These are phyloP conservation scores for Apodemus sylvaticus DNA, from an alignment of 2,113 vertebrate genomes.

Conservation along the genomic window DNA sequence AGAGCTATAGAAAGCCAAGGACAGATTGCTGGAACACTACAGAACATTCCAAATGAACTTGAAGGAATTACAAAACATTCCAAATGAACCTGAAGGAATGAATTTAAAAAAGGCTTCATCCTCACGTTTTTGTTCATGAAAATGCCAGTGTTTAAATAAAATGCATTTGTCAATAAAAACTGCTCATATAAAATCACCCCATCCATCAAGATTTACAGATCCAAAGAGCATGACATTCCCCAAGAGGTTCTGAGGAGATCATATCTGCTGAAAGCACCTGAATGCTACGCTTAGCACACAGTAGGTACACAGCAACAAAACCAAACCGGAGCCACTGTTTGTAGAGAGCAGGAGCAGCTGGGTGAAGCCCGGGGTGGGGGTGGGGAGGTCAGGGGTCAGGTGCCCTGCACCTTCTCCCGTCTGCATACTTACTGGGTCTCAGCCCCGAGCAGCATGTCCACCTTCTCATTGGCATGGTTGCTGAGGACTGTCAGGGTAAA, in stretches of 20 bases:
- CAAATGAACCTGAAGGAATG: background rate
- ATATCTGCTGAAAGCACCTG: background rate
- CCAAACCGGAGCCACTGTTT: background rate
- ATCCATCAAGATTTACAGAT: background rate
- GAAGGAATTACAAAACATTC: background rate
- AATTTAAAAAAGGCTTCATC: background rate
- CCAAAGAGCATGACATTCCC: background rate
- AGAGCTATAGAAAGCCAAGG: background rate
- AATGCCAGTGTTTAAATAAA: background rate
- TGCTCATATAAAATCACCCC: background rate
- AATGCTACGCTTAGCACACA: fast-evolving
- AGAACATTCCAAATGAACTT: background rate
- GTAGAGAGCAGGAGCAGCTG: background rate
- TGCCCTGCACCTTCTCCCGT: background rate
- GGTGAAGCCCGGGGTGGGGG: too few relatives aligned
- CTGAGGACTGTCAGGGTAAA: constrained; percentile 90
- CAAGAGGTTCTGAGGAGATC: background rate
- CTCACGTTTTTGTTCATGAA: background rate
- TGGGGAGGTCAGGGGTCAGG: too few relatives aligned
- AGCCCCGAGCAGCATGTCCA: constrained; percentile 91
- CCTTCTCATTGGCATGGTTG: constrained; percentile 92
- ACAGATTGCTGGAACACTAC: background rate
- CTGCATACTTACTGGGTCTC: constrained; percentile 91
- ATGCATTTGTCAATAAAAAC: background rate
- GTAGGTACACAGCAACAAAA: background rate